Base-by-base conservation (phyloP, 2,113 vertebrate species). In the Xiphophorus maculatus region DNA sequence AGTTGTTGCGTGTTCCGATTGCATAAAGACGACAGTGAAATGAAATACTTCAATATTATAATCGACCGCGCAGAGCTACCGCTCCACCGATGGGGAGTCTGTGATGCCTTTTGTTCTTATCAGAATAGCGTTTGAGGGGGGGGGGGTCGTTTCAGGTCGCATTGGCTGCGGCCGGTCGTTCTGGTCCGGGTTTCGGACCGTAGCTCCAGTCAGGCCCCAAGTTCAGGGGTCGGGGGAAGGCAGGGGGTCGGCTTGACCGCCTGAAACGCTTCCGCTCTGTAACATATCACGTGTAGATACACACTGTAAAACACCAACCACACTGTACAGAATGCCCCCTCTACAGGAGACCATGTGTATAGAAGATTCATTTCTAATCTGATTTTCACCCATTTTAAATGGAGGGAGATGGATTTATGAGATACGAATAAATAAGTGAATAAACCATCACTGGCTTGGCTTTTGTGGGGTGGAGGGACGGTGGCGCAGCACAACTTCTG, bases 231-330 rank as follows among this genome's bases (percentile, higher is more conserved):
- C 5, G 5, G 8, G 33, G 33, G 33, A 8, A 9, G 1, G 44
- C 4, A 17, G 15, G 4, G 4, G 15, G 27, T 63, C 44, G 10
- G 54, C 62, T 5, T 4, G 80, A 83, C 79, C 14, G 0, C 17
- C 77, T 77, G 85, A 84, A 82, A 81, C 62, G n/a, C 71, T 30
- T 48, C 88, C 75, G 27, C 29, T 82, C 77, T 93, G 90, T 93
- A 95, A 95, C 91, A 92, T 95, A 95, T 94, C 93, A 76, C 76
- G 82, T 93, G 92, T 89, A 94, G 91, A 94, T 92, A 91, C 87
- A 94, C 94, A 95, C 94, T 95, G 94, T 93, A 58, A 94, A 91
- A 94, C 92, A 91, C 78, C 85, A 85, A 80, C 87, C 66, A 89
- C 88, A 89, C 90, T 93, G 92, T 93, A 93, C 88, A 93, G 91